These are phyloP conservation scores for Eunapius fragilis DNA, from an alignment of 37 sponge, comb jelly and placozoan species.

Conservation along the genomic window DNA sequence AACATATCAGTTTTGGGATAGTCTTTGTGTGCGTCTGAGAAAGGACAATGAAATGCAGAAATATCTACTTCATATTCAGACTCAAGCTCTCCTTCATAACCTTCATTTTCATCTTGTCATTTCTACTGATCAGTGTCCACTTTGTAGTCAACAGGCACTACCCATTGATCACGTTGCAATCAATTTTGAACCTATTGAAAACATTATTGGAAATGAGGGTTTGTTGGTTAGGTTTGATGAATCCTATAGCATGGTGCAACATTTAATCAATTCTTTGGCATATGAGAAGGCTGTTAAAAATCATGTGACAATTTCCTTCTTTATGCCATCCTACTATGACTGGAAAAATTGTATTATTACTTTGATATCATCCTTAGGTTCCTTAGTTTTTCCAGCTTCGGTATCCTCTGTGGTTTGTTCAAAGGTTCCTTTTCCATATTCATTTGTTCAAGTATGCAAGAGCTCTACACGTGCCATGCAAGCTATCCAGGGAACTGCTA, in stretches of 20 bases:
- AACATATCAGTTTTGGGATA: slow-evolving; percentile 2
- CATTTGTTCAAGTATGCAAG: background rate
- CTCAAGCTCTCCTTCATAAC: slow-evolving; percentile 15
- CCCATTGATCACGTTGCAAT: background rate
- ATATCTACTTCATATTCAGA: slow-evolving; percentile 22
- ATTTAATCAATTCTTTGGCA: background rate
- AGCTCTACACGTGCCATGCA: background rate
- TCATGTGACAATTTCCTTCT: background rate
- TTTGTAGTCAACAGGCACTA: background rate
- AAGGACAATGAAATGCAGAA: background rate
- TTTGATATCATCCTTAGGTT: background rate
- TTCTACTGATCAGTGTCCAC: background rate
- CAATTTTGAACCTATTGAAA: background rate
- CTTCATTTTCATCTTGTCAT: slow-evolving; percentile 23
- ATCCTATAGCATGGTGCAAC: background rate
- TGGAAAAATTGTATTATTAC: background rate
- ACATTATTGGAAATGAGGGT: background rate
- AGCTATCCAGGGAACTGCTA: background rate
- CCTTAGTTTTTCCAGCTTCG: background rate
- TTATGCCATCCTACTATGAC: background rate
- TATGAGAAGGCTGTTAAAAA: background rate
- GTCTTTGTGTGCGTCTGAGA: background rate
- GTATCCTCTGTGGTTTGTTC: background rate
- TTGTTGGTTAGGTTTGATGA: background rate
- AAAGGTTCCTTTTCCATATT: background rate